A percentile compares a stretch with the other conserved stretches of the same genome.
Evolutionary conservation across 2,888 invertebrate genomes (phyloP).

Genomic region (Noctua janthina): DNA sequence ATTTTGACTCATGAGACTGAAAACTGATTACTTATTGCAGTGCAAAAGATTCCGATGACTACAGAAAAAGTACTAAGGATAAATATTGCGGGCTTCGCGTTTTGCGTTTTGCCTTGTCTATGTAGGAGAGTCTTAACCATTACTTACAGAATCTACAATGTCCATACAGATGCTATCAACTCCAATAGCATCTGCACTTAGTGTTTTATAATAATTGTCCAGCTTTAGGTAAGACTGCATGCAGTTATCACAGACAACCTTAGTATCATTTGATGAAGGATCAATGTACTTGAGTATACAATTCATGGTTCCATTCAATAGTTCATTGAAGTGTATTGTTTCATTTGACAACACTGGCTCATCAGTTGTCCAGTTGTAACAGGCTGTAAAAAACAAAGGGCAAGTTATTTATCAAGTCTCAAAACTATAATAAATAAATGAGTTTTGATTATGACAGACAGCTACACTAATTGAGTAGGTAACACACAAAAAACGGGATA

Average conservation of each 20-base stretch:
- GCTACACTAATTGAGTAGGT: not conserved
- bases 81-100: not conserved
- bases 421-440: not conserved
- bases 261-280: conserved; percentile 73
- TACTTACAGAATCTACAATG: conserved; percentile 91
- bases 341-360: conserved; percentile 86
- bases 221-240: conserved; percentile 88
- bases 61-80: not conserved
- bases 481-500: not conserved
- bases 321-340: conserved; percentile 86
- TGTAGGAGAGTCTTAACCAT: not conserved
- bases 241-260: conserved; percentile 89
- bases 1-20: not conserved
- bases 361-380: conserved; percentile 87
- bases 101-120: not conserved
- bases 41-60: not conserved
- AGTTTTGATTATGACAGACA: not conserved
- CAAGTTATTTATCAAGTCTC: not conserved
- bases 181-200: conserved; percentile 90
- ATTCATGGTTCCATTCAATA: conserved; percentile 83
- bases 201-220: conserved; percentile 90
- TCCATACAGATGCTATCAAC: conserved; percentile 92
- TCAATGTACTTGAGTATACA: conserved; percentile 83
- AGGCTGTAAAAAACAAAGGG: conserved; percentile 83
- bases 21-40: not conserved